phyloP scores from a whole-genome alignment of 1,140 invertebrate genomes.

The Mamestra configurata region DNA sequence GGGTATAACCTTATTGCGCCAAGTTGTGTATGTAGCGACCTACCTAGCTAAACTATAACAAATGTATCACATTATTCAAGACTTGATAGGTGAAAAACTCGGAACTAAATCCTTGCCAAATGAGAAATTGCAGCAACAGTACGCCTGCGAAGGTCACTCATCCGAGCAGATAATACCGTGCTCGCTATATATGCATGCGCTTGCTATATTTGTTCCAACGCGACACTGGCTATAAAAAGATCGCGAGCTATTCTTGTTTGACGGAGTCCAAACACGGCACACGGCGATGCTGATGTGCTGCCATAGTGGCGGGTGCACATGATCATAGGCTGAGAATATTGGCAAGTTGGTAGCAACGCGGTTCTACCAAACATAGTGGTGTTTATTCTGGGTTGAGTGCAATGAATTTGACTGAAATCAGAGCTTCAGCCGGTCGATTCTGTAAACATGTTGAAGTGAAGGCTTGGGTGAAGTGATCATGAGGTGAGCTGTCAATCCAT shows the following conservation, averaged over 20 bases:
- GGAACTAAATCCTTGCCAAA: slow-evolving; percentile 22
- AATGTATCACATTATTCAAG: no score
- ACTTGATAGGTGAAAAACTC: not conserved
- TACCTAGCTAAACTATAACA: no score
- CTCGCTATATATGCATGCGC: not conserved
- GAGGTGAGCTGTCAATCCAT: no score
- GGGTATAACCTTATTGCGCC: no score
- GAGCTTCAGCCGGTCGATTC: no score
- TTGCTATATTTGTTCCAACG: slow-evolving; percentile 40
- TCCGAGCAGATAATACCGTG: slow-evolving; percentile 31
- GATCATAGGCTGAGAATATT: not conserved
- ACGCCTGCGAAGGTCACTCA: slow-evolving; percentile 19
- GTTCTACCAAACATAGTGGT: not conserved
- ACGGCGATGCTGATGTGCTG: not conserved
- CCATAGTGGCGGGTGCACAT: slow-evolving; percentile 2
- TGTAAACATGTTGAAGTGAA: no score
- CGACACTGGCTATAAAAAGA: slow-evolving; percentile 39
- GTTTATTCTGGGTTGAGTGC: no score
- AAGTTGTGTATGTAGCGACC: no score
- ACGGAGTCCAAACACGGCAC: slow-evolving; percentile 40
- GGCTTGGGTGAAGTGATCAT: no score
- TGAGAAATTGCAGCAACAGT: slow-evolving; percentile 3
- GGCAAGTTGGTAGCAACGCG: not conserved
- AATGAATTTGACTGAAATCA: no score
- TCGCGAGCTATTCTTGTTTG: slow-evolving; percentile 40